These are phyloP conservation scores for Helicoverpa zea DNA, from an alignment of 1,140 invertebrate species.

Conservation along the genomic window DNA sequence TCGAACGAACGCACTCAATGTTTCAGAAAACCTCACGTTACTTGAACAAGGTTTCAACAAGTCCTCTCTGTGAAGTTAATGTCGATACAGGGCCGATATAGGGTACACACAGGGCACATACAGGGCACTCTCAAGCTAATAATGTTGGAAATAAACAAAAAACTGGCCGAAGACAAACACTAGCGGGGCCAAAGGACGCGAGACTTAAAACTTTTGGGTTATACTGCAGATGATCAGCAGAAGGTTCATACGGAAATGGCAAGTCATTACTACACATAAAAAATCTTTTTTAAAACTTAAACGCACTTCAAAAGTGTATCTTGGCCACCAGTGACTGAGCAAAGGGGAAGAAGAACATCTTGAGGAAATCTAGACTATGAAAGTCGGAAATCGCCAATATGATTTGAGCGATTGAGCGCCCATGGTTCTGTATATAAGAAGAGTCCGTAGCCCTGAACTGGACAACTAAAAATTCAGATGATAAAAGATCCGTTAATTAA, in stretches of 20 bases:
- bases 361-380: no score
- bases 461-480: no score
- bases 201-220: conserved; percentile 7
- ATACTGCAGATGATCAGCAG: neutral
- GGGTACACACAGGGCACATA: neutral
- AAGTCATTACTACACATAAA: no score
- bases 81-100: conserved; percentile 12
- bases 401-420: no score
- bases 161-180: conserved; percentile 29
- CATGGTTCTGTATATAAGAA: no score
- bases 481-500: no score
- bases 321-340: no score
- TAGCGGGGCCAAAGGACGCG: neutral
- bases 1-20: neutral
- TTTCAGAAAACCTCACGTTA: neutral
- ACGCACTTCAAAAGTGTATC: no score
- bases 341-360: no score
- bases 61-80: neutral
- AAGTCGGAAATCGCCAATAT: no score
- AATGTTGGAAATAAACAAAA: conserved; percentile 27
- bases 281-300: no score
- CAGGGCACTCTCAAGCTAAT: conserved; percentile 13
- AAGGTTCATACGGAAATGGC: neutral
- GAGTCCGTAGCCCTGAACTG: no score
- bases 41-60: neutral